Evolutionary conservation across 2,888 invertebrate genomes (phyloP).

Genomic region (Parnassius smintheus): DNA sequence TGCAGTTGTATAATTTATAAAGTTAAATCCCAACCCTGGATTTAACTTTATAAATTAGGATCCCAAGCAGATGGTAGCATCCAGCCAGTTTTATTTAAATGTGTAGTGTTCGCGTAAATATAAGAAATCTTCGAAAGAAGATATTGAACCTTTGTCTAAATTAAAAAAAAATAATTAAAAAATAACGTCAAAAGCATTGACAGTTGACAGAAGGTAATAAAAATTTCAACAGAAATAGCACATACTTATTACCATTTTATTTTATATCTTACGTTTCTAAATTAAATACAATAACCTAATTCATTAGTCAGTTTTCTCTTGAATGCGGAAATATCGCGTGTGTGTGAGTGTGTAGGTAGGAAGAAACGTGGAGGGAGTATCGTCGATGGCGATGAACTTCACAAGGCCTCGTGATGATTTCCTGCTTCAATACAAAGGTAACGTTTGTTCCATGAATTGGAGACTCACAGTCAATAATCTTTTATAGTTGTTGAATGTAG

Average conservation of each 20-base stretch:
- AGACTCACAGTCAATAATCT: slow-evolving; percentile 14
- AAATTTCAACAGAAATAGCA: no score
- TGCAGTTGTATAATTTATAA: no score
- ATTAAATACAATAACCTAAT: slow-evolving; percentile 36
- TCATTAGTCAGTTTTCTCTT: slow-evolving; percentile 64
- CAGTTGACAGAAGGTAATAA: neutral
- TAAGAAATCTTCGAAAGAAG: no score
- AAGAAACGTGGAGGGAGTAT: slow-evolving; percentile 32
- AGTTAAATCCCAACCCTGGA: no score
- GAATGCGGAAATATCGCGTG: slow-evolving; percentile 52
- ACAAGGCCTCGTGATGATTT: slow-evolving; percentile 59
- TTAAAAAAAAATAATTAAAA: no score
- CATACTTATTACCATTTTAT: no score
- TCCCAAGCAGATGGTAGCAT: no score
- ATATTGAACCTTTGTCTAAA: no score
- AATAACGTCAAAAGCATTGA: neutral
- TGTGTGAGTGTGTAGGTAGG: slow-evolving; percentile 31
- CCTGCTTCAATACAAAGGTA: slow-evolving; percentile 48
- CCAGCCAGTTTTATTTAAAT: no score
- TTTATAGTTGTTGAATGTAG: slow-evolving; percentile 20
- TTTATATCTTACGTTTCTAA: no score
- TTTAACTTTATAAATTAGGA: no score
- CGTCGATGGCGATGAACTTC: slow-evolving; percentile 56
- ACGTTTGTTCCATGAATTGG: slow-evolving; percentile 18
- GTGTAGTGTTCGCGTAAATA: no score